Evolutionary conservation across 2,888 invertebrate species (phyloP), one percentile per base, ranked within the genome.

Genomic region (Lepidochrysops patricia): DNA sequence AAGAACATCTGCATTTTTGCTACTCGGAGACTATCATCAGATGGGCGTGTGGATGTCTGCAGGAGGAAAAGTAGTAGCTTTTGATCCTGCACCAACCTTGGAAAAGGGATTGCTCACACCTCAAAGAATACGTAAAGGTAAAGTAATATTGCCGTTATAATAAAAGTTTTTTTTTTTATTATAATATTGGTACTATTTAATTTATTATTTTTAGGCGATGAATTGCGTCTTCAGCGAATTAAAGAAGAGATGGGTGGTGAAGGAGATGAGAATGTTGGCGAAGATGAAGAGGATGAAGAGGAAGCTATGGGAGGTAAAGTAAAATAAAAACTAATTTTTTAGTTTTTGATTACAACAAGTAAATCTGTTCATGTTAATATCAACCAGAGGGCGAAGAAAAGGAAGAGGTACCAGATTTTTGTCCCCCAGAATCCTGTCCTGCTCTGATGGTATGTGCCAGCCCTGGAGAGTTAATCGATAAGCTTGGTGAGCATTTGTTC

Each of bases 21-120:
- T 89, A 37, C 72, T 80, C 19, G 86, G 88, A 0, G 88, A 88
- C 66, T 89, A 87, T 74, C 87, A 88, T 65, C 84, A 84, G 71
- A 65, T 89, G 19, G 88, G 89, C 0, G 73, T 88, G 35, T 89
- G 89, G 89, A 70, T 84, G 79, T 70, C 77, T 0, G 72, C 81
- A 0, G 84, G 84, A 0, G 88, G 89, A 0, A 79, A 77, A 59
- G 81, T 89, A 34, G 87, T 89, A 7, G 88, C 78, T 0, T 89
- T 84, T 63, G 89, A 89, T 57, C 80, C 88, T 0, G 88, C 87
- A 0, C 89, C 89, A 1, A 83, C 85, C 0, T 60, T 84, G 7
- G 15, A 60, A 1, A 80, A 78, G 63, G 88, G 87, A 0, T 61
- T 77, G 67, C 72, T 89, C 0, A 84, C 85, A 0, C 19, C 66